These are phyloP conservation scores for Nerophis lumbriciformis DNA, from an alignment of 2,113 vertebrate genomes.

Conservation along the genomic window DNA sequence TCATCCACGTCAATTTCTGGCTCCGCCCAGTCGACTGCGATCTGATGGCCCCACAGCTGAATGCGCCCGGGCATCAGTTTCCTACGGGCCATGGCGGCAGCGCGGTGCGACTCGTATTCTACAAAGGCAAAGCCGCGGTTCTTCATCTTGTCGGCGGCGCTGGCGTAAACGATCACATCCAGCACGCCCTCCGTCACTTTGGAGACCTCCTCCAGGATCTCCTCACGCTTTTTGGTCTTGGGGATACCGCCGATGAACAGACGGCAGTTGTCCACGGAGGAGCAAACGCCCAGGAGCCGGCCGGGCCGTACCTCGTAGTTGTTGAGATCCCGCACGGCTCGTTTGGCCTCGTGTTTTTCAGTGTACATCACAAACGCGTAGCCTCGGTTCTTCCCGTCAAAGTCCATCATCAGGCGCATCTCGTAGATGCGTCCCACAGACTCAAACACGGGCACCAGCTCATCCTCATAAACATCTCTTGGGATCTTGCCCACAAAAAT, in stretches of 20 bases:
- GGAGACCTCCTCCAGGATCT: constrained; percentile 95
- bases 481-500: constrained; percentile 99
- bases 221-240: constrained; percentile 98
- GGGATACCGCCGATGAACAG: constrained; percentile 98
- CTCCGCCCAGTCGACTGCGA: constrained; percentile 97
- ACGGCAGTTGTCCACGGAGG: constrained; percentile 97
- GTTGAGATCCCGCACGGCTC: constrained; percentile 93
- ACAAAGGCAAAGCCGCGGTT: constrained; percentile 98
- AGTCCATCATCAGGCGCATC: constrained; percentile 99
- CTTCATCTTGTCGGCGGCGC: constrained; percentile 98
- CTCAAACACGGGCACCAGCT: constrained; percentile 94
- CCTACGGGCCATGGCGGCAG: constrained; percentile 94
- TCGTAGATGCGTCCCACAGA: constrained; percentile 91
- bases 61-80: constrained; percentile 97
- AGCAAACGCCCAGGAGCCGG: constrained; percentile 92
- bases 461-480: constrained; percentile 93
- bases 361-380: constrained; percentile 98
- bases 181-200: constrained; percentile 96
- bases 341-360: constrained; percentile 90
- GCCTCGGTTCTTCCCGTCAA: constrained; percentile 95
- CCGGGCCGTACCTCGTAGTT: constrained; percentile 95
- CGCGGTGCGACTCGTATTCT: constrained; percentile 95
- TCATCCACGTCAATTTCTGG: constrained; percentile 98
- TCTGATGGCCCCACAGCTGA: constrained; percentile 97
- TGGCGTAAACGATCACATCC: constrained; percentile 97